Percentiles rank a stretch among this genome's conserved stretches.
Evolutionary conservation across 1,140 invertebrate species (phyloP).

Genomic region (Heliconius himera): DNA sequence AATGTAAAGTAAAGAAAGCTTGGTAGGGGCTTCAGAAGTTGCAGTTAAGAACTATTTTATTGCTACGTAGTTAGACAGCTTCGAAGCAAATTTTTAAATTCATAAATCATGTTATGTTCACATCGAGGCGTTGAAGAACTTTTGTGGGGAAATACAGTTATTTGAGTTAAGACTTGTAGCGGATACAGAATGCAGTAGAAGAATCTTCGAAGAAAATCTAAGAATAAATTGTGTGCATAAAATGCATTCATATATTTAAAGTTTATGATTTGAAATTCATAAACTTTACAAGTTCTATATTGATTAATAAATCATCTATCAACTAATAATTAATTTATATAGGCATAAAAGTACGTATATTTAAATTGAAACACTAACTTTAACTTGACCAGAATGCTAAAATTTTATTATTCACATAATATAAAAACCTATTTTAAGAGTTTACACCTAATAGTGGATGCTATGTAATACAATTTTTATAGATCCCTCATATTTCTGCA

Average conservation of each 20-base stretch:
- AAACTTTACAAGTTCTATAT: background rate
- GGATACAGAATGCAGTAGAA: constrained; percentile 36
- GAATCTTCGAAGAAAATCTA: constrained; percentile 24
- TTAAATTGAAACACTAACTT: background rate
- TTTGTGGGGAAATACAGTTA: constrained; percentile 45
- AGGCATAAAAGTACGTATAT: background rate
- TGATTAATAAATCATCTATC: background rate
- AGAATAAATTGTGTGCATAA: constrained; percentile 22
- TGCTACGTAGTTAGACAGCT: constrained; percentile 36
- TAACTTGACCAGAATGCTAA: background rate
- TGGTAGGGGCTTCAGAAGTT: constrained; percentile 9
- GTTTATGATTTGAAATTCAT: background rate
- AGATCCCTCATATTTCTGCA: constrained; percentile 70
- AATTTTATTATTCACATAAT: background rate
- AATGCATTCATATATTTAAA: constrained; percentile 17
- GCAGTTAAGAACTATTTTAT: constrained; percentile 37
- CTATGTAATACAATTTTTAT: constrained; percentile 60
- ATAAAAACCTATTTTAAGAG: background rate
- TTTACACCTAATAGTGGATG: constrained; percentile 46
- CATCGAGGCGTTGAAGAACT: constrained; percentile 41
- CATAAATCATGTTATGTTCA: constrained; percentile 45
- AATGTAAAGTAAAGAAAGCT: background rate
- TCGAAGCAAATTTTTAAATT: constrained; percentile 44
- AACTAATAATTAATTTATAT: too few relatives aligned
- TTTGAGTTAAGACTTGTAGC: constrained; percentile 43